These are phyloP conservation scores for Camarhynchus parvulus DNA, from an alignment of 2,113 vertebrate genomes.

Conservation along the genomic window DNA sequence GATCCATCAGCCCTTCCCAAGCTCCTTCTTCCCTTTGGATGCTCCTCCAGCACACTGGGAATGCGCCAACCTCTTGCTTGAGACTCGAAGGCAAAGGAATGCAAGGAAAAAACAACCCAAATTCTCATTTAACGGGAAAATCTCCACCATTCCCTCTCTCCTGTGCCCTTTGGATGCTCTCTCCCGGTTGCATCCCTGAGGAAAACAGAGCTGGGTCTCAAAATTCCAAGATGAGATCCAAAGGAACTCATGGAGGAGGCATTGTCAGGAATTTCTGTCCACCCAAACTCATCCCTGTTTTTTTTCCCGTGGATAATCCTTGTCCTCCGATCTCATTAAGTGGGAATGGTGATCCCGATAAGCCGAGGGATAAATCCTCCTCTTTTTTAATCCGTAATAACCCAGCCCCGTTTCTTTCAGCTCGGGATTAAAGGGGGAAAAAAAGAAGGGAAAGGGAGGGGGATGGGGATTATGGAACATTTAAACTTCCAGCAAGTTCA, in stretches of 20 bases:
- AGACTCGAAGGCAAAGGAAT: background rate
- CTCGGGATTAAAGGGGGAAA: conserved; percentile 5
- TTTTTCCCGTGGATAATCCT: background rate
- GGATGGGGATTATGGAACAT: background rate
- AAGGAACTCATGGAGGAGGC: background rate
- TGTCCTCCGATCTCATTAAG: conserved; percentile 70
- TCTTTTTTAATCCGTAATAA: conserved; percentile 78
- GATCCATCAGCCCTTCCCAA: background rate
- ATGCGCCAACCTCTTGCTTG: background rate
- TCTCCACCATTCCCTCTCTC: background rate
- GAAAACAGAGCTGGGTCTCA: background rate
- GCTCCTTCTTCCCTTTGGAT: background rate
- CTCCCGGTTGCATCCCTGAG: background rate
- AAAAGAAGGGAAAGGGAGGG: conserved; percentile 17
- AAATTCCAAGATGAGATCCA: background rate
- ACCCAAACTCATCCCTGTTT: background rate
- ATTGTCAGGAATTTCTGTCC: background rate
- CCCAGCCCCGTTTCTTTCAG: conserved; percentile 68
- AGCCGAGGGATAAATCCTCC: conserved; percentile 69
- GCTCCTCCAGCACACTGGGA: background rate
- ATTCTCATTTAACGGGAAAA: background rate
- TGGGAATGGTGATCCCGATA: conserved; percentile 71
- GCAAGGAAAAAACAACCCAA: background rate
- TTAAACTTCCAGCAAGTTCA: background rate
- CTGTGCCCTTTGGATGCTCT: background rate